These are phyloP conservation scores for Ceratothoa steindachneri DNA, from an alignment of 2,888 invertebrate genomes.

Conservation along the genomic window DNA sequence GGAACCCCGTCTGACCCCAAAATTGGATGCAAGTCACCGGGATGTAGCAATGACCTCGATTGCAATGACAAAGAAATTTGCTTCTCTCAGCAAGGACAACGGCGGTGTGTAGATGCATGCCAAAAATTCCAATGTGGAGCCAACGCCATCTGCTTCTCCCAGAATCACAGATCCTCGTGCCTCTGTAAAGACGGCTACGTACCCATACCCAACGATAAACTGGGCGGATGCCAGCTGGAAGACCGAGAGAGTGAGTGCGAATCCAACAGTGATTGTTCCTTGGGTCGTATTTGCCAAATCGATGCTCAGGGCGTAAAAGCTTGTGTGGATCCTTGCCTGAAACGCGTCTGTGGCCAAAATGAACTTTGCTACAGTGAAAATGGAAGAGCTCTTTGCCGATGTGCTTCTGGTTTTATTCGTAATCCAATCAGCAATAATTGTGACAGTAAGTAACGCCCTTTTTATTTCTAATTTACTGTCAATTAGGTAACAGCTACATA, in stretches of 20 bases:
- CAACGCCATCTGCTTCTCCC: constrained; percentile 78
- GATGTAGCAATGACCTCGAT: constrained; percentile 74
- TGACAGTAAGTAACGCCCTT: constrained; percentile 60
- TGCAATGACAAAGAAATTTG: constrained; percentile 81
- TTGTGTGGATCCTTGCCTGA: constrained; percentile 74
- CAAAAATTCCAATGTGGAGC: constrained; percentile 84
- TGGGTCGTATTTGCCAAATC: constrained; percentile 64
- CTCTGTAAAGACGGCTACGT: constrained; percentile 76
- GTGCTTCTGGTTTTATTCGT: constrained; percentile 73
- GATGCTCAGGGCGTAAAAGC: constrained; percentile 63
- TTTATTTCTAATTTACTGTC: no score
- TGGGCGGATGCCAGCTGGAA: constrained; percentile 67
- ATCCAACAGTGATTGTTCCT: constrained; percentile 67
- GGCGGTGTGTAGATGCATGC: constrained; percentile 82
- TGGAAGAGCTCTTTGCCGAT: constrained; percentile 72
- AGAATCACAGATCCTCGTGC: constrained; percentile 78
- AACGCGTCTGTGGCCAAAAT: constrained; percentile 75
- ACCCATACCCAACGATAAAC: constrained; percentile 76
- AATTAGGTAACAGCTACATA: neutral
- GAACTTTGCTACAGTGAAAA: constrained; percentile 70
- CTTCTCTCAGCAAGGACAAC: constrained; percentile 59
- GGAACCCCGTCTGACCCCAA: constrained; percentile 70
- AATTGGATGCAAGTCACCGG: constrained; percentile 69
- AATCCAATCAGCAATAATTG: constrained; percentile 75
- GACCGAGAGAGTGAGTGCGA: constrained; percentile 63